Percentiles rank a stretch among this genome's conserved stretches.
These are phyloP conservation scores for Procavia capensis DNA, from an alignment of 2,113 vertebrate genomes.

Conservation along the genomic window DNA sequence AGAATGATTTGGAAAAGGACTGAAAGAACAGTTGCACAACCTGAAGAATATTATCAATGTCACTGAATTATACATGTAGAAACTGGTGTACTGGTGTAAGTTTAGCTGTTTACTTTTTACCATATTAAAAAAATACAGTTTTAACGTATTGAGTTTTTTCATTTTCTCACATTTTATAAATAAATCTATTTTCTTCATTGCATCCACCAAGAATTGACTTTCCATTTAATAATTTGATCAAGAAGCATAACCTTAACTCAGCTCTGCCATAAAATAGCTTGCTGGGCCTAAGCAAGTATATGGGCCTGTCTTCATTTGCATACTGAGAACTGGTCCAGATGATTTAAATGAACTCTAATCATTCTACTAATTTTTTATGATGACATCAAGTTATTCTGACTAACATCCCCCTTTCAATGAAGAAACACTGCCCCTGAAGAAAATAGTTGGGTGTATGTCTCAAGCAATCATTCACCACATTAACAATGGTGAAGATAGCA, in stretches of 20 bases:
- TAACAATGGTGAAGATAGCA: not conserved
- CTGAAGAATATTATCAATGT: not conserved
- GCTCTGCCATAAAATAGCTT: not conserved
- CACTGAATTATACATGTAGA: not conserved
- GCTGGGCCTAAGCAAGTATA: not conserved
- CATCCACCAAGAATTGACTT: not conserved
- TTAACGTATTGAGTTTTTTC: not conserved
- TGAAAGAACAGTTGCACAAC: not conserved
- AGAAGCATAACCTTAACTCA: not conserved
- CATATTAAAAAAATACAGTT: not conserved
- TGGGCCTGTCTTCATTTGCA: not conserved
- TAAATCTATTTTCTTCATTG: constrained; percentile 2
- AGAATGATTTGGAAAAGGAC: not conserved
- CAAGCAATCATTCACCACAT: not conserved
- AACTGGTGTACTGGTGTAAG: not conserved
- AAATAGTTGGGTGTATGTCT: not conserved
- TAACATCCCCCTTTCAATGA: not conserved
- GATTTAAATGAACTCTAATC: not conserved
- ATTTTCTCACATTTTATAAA: constrained; percentile 12
- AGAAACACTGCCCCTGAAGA: not conserved
- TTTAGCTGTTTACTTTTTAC: not conserved
- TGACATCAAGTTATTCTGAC: not conserved
- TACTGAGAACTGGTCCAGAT: not conserved
- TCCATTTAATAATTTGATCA: not conserved
- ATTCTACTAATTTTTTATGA: not conserved